Evolutionary conservation across 2,113 vertebrate genomes (phyloP).

Genomic region (Copsychus sechellarum): DNA sequence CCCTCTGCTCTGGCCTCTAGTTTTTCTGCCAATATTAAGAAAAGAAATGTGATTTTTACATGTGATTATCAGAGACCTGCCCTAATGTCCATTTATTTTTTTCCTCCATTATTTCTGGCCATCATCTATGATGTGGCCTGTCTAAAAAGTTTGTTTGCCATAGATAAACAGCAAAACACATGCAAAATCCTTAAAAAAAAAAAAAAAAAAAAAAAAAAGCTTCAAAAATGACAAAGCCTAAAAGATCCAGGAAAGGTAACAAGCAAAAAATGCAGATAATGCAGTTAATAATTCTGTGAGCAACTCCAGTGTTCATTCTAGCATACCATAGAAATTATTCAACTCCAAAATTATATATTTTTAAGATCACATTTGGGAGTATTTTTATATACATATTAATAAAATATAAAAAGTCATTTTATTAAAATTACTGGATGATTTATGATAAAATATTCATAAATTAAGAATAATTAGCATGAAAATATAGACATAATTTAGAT

Average conservation of each 20-base stretch:
- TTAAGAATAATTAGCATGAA: constrained; percentile 29
- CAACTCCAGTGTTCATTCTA: background rate
- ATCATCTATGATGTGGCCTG: background rate
- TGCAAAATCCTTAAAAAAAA: background rate
- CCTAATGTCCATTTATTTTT: background rate
- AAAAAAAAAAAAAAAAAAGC: background rate
- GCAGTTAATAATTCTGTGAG: background rate
- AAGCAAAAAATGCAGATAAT: background rate
- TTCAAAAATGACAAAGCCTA: background rate
- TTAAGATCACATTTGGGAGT: rapidly evolving
- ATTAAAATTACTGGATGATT: background rate
- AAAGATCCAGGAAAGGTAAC: background rate
- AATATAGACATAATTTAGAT: constrained; percentile 12
- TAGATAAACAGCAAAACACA: background rate
- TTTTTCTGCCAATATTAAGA: background rate
- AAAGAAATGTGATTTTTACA: background rate
- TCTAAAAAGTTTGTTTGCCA: background rate
- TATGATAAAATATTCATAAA: constrained; percentile 10
- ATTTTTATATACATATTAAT: background rate
- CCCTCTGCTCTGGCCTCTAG: background rate
- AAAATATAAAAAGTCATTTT: background rate
- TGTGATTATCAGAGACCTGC: background rate
- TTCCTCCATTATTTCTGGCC: background rate
- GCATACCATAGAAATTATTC: background rate
- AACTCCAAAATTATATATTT: background rate